Conservation (phyloP, 1,140 invertebrate species). For the Lepidurus packardi region DNA sequence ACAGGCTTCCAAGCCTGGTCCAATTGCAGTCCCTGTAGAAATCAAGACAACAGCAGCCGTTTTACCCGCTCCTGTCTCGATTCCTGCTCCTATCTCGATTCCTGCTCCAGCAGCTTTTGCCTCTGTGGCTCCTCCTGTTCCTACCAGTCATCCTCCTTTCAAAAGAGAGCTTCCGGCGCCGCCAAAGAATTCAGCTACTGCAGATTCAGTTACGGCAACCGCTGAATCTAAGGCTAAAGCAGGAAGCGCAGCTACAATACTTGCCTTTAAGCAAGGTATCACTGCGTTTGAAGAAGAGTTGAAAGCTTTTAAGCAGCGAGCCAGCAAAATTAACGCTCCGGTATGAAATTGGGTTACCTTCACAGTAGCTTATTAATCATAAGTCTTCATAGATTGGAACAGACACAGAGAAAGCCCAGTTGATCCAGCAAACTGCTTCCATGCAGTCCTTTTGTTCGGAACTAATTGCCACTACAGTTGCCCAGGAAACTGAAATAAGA, state of each 20-base stretch:
- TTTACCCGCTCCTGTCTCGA: background rate
- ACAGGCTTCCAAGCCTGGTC: background rate
- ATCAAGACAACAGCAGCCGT: background rate
- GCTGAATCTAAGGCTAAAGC: background rate
- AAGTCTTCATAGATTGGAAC: conserved; percentile 44
- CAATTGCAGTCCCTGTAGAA: background rate
- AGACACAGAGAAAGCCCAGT: conserved; percentile 49
- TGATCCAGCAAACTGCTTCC: conserved; percentile 45
- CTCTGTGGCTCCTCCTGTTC: background rate
- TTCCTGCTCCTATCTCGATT: background rate
- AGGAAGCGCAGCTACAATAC: background rate
- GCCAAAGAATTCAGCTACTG: background rate
- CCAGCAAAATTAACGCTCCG: conserved; percentile 47
- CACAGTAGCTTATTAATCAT: conserved; percentile 23
- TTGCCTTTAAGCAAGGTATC: conserved; percentile 49
- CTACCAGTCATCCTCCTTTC: background rate
- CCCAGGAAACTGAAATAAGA: conserved; percentile 47
- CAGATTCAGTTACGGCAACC: background rate
- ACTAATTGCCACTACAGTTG: conserved; percentile 50
- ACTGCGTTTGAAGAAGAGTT: conserved; percentile 58
- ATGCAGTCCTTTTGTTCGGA: conserved; percentile 50
- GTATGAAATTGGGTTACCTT: conserved; percentile 40
- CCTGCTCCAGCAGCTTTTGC: background rate
- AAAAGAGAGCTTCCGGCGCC: background rate
- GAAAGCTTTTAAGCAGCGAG: conserved; percentile 51